Base-by-base conservation (phyloP, 2,113 vertebrate genomes). In the Anthoscopus minutus region DNA sequence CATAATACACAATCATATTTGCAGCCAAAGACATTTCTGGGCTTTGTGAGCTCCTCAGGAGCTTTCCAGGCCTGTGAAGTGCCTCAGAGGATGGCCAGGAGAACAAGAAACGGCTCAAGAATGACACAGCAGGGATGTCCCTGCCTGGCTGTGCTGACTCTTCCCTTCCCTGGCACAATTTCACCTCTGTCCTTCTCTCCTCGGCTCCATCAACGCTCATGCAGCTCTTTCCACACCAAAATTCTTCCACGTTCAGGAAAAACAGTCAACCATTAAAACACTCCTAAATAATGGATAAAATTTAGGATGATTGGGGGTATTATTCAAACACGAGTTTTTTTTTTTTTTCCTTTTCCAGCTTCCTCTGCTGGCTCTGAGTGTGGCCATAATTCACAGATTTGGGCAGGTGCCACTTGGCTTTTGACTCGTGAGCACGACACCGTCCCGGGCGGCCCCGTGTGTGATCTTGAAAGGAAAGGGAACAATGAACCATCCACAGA, bases 391-490 rank as follows among this genome's bases (percentile, higher is more conserved):
- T 92, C 64, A 91, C 1, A 12, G 5, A 6, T 47, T 85, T 95
- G 93, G 96, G 84, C 69, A 45, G 62, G 70, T 44, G 94, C 91
- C 95, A 89, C 77, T 51, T 76, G 28, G 18, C 81, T 6, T 65
- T 80, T 35, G 57, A 45, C 47, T 91, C 12, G 0, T 8, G 70
- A 72, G 65, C 37, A 69, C 20, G 37, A 50, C 73, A 65, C 51
- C 5, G 0, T 48, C 54, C 56, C 3, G 1, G 74, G 91, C 92
- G 89, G 93, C 67, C 38, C 10, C 1, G 9, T 4, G 57, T 94
- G 45, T 95, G 94, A 97, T 94, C 96, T 94, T 80, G 89, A 95
- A 69, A 93, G 73, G 74, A 54, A 82, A 89, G 58, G 65, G 95
- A 97, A 88, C 94, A 93, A 95, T 91, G 93, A 51, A 62, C 92